Base-by-base conservation (phyloP, 2,888 invertebrate genomes). In the Esperia sulphurella region DNA sequence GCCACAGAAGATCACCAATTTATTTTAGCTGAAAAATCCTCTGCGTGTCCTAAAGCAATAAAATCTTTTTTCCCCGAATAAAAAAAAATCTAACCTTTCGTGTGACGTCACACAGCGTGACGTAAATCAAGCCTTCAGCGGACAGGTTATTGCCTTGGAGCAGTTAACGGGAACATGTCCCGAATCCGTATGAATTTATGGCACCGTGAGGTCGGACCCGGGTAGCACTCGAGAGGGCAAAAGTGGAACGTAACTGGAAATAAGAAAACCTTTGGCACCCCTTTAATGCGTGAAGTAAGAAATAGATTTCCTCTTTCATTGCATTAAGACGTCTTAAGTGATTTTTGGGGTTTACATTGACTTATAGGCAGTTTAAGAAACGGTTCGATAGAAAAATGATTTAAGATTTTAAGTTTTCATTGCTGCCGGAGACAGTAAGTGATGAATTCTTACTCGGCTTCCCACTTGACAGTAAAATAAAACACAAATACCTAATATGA, bases 91-190 rank as follows among this genome's bases (percentile, higher is more conserved):
- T 38, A 43, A 31, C 45, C 35, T 35, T 35, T 9, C 10, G 9
- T 28, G 50, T 54, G 52, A 52, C 55, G 57, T 58, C 53, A 50
- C 56, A 51, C 14, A 37, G 21, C 14, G 46, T 59, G 63, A 58
- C 62, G 68, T 76, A 75, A 75, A 76, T 76, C 71, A 73, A 53
- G 53, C 49, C 47, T 48, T 46, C 55, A 61, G 61, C 51, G 54
- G 70, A 71, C 73, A 72, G 66, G 69, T 75, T 75, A 75, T 74
- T 68, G 75, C 74, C 63, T 60, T 57, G 46, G 57, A 65, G 66
- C 72, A 70, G 70, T 75, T 75, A 76, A 65, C 71, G 65, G 62
- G 63, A 62, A 59, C 58, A 59, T 62, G 61, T 51, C 63, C 65
- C 57, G 57, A 68, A 71, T 68, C 68, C 65, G 56, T 55, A 64